These are phyloP conservation scores for Dryobates pubescens DNA, from an alignment of 2,797 vertebrate species.

Conservation along the genomic window DNA sequence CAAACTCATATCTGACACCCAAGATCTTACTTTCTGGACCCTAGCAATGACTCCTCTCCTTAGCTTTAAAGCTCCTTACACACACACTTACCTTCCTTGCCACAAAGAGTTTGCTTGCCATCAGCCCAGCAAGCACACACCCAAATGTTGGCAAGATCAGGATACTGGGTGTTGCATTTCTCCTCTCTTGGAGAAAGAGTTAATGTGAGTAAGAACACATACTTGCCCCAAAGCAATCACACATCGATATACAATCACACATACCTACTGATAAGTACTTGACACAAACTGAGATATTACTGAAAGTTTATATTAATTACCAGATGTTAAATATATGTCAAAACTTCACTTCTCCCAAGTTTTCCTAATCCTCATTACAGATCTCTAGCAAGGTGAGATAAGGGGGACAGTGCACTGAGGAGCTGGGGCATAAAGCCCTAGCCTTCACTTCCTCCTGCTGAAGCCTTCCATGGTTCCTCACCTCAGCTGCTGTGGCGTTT, in stretches of 20 bases:
- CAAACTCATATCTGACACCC: rapidly evolving
- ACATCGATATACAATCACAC: neutral
- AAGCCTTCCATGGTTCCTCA: neutral
- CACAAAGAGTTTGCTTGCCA: neutral
- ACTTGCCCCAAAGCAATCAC: neutral
- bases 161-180: neutral
- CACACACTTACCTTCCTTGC: neutral
- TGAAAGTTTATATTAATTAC: neutral
- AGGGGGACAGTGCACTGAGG: rapidly evolving
- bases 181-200: neutral
- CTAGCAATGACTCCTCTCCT: neutral
- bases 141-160: neutral
- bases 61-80: neutral
- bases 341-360: neutral
- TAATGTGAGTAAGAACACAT: neutral
- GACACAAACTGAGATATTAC: neutral
- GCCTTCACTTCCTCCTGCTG: neutral
- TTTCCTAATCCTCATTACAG: neutral
- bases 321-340: neutral
- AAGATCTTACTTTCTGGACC: neutral
- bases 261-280: neutral
- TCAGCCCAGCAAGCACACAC: neutral
- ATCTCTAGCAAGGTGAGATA: neutral
- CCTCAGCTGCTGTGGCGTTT: neutral
- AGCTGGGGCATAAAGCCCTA: neutral